Evolutionary conservation across 23 tunicate genomes (phyloP), one percentile per base, ranked within the genome.

Genomic region (Trididemnum nubilum): DNA sequence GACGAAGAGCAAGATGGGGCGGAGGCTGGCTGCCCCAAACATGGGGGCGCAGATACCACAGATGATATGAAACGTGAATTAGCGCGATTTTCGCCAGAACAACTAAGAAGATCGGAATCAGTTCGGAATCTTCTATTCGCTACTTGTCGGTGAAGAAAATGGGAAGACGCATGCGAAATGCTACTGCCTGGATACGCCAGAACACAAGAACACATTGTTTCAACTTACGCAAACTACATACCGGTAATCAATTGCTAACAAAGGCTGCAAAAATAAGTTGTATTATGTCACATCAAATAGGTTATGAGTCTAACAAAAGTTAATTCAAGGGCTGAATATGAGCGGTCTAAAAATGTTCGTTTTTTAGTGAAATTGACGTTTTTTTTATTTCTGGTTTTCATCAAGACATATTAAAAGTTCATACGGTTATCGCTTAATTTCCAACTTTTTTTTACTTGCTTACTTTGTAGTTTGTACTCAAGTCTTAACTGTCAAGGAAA

Each of bases 161-260:
- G 78, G 21, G 19, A 1, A 2, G 87, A 28, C 2, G 73, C 2
- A 0, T 73, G 61, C 2, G 57, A 34, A 4, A 22, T 24, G 5
- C 67, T 61, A 61, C 28, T 24, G 22, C 76, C 49, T 12, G 86
- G 86, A 34, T 60, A n/a, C 33, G 79, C 78, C 30, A 82, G 58
- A 31, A 54, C 86, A 51, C 86, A 82, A 0, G 86, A 71, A 71
- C 86, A 71, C 86, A 82, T 82, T 1, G 29, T 22, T 26, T 9
- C 12, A 49, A 18, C 12, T 9, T 49, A 49, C 12, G 15, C 18
- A 9, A 18, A 18, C 57, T 18, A 9, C 12, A 18, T 18, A 49
- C 57, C 12, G 12, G 15, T 9, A 49, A 18, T 12, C 57, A 49
- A 12, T 49, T 49, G 18, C 12, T 9, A 9, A 49, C 15, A 12